phyloP scores from a whole-genome alignment of 2,113 vertebrate genomes.

The Python bivittatus region DNA sequence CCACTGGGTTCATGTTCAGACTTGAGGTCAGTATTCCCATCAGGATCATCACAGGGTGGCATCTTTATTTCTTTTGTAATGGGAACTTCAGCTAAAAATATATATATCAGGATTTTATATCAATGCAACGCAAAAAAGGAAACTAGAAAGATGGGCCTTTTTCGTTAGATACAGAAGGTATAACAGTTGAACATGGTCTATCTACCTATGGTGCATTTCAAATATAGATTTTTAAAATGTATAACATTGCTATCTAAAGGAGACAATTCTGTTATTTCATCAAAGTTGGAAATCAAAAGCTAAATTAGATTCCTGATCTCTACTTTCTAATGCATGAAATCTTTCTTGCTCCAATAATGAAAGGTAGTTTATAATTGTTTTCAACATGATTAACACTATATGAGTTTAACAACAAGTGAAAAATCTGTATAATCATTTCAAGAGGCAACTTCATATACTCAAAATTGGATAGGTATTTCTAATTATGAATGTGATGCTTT shows the following conservation, averaged over 20 bases:
- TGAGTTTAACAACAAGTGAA: neutral
- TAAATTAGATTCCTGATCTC: neutral
- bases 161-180: neutral
- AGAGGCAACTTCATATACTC: neutral
- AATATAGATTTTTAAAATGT: neutral
- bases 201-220: neutral
- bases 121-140: neutral
- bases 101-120: neutral
- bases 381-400: neutral
- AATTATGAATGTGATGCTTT: neutral
- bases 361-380: neutral
- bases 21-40: slow-evolving; percentile 33
- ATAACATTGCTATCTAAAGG: neutral
- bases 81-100: slow-evolving; percentile 39
- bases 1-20: slow-evolving; percentile 35
- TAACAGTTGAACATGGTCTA: neutral
- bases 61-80: slow-evolving; percentile 31
- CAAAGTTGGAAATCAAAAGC: rapidly evolving
- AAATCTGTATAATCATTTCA: neutral
- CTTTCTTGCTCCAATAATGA: neutral
- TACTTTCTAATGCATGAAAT: neutral
- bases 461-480: neutral
- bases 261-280: neutral
- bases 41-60: slow-evolving; percentile 26
- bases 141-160: neutral